Evolutionary conservation across 2,797 vertebrate species (phyloP).

Genomic region (Helicolenus hilgendorfi): DNA sequence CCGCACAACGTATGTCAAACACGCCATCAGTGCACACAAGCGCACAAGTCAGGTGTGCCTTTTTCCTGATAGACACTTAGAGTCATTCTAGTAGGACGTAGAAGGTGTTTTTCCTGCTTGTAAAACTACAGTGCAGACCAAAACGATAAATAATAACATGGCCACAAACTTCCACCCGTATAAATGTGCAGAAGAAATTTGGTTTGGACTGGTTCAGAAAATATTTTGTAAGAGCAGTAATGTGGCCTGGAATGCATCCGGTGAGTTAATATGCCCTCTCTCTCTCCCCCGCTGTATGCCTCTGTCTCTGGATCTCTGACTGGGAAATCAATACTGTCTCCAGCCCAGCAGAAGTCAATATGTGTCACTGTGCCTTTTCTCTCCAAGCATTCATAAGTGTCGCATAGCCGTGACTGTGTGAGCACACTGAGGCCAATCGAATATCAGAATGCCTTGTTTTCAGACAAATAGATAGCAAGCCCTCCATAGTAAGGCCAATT

Average conservation of each 20-base stretch:
- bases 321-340: conserved; percentile 81
- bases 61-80: not conserved
- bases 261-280: conserved; percentile 56
- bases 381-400: conserved; percentile 69
- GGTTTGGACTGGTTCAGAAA: conserved; percentile 9
- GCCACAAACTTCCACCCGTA: not conserved
- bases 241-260: conserved; percentile 30
- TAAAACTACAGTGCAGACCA: not conserved
- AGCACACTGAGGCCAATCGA: conserved; percentile 13
- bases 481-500: not conserved
- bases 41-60: not conserved
- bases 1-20: conserved; percentile 67
- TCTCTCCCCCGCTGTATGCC: conserved; percentile 24
- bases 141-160: not conserved
- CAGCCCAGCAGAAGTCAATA: conserved; percentile 80
- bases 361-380: conserved; percentile 77
- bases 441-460: conserved; percentile 4
- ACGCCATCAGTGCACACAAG: conserved; percentile 35
- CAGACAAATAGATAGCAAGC: conserved; percentile 5
- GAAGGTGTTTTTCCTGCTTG: not conserved
- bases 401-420: conserved; percentile 37
- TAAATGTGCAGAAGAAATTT: not conserved
- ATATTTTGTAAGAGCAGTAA: conserved; percentile 16
- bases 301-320: conserved; percentile 73
- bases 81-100: not conserved